Base-by-base conservation (phyloP, 2,113 vertebrate genomes). In the Albula glossodonta region DNA sequence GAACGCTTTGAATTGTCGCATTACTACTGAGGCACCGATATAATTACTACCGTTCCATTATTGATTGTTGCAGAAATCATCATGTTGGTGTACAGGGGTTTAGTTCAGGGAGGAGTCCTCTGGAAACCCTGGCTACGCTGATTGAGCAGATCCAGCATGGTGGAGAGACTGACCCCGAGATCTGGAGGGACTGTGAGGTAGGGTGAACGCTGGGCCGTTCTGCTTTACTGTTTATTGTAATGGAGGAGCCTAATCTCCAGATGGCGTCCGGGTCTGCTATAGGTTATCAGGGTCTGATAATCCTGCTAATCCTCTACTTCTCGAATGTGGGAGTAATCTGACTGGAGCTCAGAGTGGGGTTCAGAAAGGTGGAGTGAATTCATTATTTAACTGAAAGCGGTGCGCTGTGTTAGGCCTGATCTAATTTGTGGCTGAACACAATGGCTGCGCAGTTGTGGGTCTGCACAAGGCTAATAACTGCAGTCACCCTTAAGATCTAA, bases 161-260 rank as follows among this genome's bases (percentile, higher is more conserved):
- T 49, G 96, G 95, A 25, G 93, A 94, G 89, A 94, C 95, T 4
- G 96, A 98, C 93, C 95, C 92, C 0, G 96, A 97, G 91, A 92
- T 95, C 85, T 96, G 97, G 96, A 97, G 96, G 91, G 97, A 92
- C 86, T 98, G 96, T 82, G 97, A 99, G 97, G 98, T 99, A 74
- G 70, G 22, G 22, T 13, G n/a, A 22, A 56, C 53, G 70, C 5
- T 1, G 70, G 93, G 81, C 63, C 48, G 7, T 10, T 7, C 13
- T 49, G 19, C 77, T 84, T 22, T 31, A 6, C 22, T 53, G 53
- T 56, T 56, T 12, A 9, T 56, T 56, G 53, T 41, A 41, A 41
- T 41, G 31, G 31, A 82, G 84, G 87, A 86, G 84, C 89, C 87
- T 93, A 53, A 2, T 78, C 86, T 88, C 85, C 83, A 57, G 74